Base-by-base conservation (phyloP, 2,113 vertebrate genomes). In the Carlito syrichta region DNA sequence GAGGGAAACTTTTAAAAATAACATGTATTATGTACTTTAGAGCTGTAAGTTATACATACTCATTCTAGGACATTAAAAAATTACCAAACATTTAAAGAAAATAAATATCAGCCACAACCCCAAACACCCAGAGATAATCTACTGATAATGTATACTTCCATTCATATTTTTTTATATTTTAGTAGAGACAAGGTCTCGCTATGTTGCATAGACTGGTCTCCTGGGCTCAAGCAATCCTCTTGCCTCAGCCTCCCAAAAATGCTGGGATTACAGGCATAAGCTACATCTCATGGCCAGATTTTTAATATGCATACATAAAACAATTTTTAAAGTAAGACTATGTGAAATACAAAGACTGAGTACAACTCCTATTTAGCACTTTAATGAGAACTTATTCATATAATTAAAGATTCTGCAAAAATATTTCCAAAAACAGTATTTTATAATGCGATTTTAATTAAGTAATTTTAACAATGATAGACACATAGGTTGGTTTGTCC, bases 11-110 rank as follows among this genome's bases (percentile, higher is more conserved):
- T 94, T 85, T 81, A 40, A 66, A 82, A 85, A 94, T 88, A 95
- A 78, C 38, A 86, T 30, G 56, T 86, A 43, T 43, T 58, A 71
- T 16, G 32, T 52, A 95, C 63, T 86, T 93, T 77, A 87, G 50
- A 73, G 93, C 45, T 88, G 50, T 63, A 77, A 90, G 84, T 78
- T 94, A 78, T 22, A 96, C 3, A 66, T 56, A 82, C 23, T 85
- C n/a, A 83, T 89, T 95, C 52, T 54, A 97, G 77, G 60, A 95
- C 19, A 94, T 52, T 89, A 93, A 43, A 32, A 83, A 95, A 96
- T 84, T 79, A 86, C 52, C 73, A 96, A 62, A 97, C 76, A 13
- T 81, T 89, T 71, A 94, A 93, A 88, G 38, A 91, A 87, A 86
- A 88, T 19, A 92, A 96, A 78, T 32, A 82, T 52, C 16, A 89